A percentile compares a stretch with the other conserved stretches of the same genome.
phyloP scores from a whole-genome alignment of 2,888 invertebrate genomes.

The Volucella inanis region DNA sequence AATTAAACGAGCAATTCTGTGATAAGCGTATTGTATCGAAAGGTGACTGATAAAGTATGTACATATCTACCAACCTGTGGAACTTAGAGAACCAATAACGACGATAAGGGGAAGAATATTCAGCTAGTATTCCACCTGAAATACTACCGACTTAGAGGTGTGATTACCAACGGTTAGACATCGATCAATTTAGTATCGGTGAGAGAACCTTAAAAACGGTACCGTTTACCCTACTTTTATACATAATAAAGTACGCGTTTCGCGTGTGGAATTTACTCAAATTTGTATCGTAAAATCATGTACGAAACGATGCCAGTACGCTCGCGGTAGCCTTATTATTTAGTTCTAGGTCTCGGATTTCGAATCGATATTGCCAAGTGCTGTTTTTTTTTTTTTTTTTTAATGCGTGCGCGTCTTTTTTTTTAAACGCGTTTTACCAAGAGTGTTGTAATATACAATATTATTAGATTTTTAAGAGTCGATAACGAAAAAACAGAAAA shows the following conservation, averaged over 20 bases:
- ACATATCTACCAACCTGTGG: not conserved
- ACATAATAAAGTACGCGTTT: constrained; percentile 24
- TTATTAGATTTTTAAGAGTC: constrained; percentile 26
- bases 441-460: not conserved
- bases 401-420: constrained; percentile 20
- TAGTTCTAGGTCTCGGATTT: constrained; percentile 42
- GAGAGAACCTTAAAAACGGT: constrained; percentile 38
- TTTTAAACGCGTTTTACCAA: constrained; percentile 3
- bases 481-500: constrained; percentile 25
- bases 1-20: constrained; percentile 27
- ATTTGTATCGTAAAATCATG: constrained; percentile 51
- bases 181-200: constrained; percentile 55
- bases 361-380: constrained; percentile 20
- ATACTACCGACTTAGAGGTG: constrained; percentile 45
- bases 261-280: constrained; percentile 23
- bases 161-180: constrained; percentile 47
- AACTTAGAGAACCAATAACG: constrained; percentile 9
- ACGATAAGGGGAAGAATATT: constrained; percentile 12
- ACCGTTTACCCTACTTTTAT: constrained; percentile 28
- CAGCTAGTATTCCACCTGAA: constrained; percentile 8
- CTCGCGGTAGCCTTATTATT: constrained; percentile 47
- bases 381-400: constrained; percentile 5
- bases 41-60: constrained; percentile 51
- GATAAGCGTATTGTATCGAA: constrained; percentile 63
- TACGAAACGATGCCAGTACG: constrained; percentile 38